Evolutionary conservation across 2,113 vertebrate species (phyloP), one percentile per base, ranked within the genome.

Genomic region (Lepus timidus): DNA sequence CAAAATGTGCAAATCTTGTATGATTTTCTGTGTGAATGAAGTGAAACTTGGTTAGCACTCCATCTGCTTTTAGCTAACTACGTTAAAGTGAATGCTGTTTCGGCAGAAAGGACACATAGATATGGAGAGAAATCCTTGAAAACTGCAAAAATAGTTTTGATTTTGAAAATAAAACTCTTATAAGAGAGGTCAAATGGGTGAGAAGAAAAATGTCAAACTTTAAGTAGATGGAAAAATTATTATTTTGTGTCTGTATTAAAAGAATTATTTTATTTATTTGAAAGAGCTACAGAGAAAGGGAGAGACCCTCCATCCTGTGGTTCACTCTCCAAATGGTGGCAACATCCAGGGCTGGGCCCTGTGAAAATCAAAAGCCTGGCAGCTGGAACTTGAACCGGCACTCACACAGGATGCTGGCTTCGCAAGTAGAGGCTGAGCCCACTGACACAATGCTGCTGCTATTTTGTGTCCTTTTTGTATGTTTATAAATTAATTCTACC

Each of bases 41-140:
- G 31, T 68, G 62, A 88, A 76, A 61, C 19, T 64, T 82, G 39
- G 23, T 83, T 68, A 27, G 55, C 55, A 29, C 55, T 62, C 39
- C n/a, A 92, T 11, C 1, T 27, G 9, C 29, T 87, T 88, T 93
- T 62, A 95, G 49, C 39, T 65, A 87, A 84, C 80, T 80, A 67
- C 29, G 10, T 52, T 83, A 65, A 82, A 83, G 62, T 36, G 0
- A 70, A 91, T 70, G 13, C 51, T 62, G 12, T 71, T 91, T 80
- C 71, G 33, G 22, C 23, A 93, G 52, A 80, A 71, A 49, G 39
- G 51, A 2, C 44, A 44, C 7, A 1, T 6, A 44, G 44, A 44
- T 44, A 44, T 44, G 44, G 44, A 44, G 44, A 44, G 44, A 44
- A 44, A 44, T 44, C 44, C 44, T 44, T 44, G 44, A 44, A 44